These are phyloP conservation scores for Sceloporus tristichus DNA, from an alignment of 2,113 vertebrate genomes.

Conservation along the genomic window DNA sequence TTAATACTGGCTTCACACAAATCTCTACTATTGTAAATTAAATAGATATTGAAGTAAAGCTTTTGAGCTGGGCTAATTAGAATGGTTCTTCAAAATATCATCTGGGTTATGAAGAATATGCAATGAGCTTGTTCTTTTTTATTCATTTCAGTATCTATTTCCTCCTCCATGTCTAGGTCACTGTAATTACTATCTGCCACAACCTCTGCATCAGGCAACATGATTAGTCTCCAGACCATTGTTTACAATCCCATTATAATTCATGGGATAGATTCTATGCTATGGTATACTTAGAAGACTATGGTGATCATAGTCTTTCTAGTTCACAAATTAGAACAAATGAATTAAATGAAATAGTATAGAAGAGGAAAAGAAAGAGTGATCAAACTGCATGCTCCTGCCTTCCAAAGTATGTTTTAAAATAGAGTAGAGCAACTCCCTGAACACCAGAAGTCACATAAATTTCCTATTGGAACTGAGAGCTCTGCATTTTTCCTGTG, in stretches of 20 bases:
- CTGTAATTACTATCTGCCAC: not conserved
- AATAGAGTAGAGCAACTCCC: no score
- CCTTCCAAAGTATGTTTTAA: no score
- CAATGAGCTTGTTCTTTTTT: not conserved
- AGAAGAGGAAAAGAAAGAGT: no score
- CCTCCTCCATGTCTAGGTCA: not conserved
- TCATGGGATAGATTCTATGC: no score
- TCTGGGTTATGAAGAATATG: not conserved
- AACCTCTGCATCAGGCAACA: not conserved
- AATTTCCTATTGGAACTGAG: no score
- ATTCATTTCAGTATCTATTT: not conserved
- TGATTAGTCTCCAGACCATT: not conserved
- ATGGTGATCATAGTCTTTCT: no score
- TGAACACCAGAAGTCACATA: no score
- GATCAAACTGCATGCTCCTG: no score
- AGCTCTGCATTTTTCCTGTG: no score
- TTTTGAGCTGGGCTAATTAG: not conserved
- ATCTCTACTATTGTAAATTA: not conserved
- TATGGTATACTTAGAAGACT: no score
- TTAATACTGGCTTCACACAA: slow-evolving; percentile 14
- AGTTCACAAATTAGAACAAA: no score
- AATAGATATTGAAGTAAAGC: not conserved
- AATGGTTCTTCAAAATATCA: not conserved
- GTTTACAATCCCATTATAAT: not conserved
- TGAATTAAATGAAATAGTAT: no score